Conservation (phyloP, 2,888 invertebrate genomes). For the Onchidella celtica region DNA sequence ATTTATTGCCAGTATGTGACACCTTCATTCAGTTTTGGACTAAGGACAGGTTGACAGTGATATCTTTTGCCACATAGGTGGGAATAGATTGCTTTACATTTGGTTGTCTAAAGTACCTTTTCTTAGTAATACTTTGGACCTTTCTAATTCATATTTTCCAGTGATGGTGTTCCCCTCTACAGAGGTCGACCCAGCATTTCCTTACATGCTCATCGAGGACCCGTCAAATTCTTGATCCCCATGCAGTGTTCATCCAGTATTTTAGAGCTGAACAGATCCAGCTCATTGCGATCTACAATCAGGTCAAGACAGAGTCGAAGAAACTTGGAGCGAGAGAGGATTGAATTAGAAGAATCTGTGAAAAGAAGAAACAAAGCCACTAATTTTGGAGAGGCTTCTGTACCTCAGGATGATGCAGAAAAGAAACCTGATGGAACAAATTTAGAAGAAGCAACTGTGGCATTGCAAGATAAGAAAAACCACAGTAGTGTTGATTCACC, state of each 20-base stretch:
- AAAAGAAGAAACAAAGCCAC: background rate
- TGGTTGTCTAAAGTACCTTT: no score
- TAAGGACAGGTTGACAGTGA: no score
- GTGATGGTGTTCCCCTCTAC: slow-evolving; percentile 86
- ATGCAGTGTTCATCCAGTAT: slow-evolving; percentile 67
- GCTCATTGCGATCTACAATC: slow-evolving; percentile 49
- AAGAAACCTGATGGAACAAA: background rate
- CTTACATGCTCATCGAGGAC: slow-evolving; percentile 95
- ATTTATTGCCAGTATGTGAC: no score
- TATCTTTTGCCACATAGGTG: no score
- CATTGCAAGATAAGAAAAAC: no score
- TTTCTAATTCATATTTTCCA: no score
- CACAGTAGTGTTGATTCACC: no score
- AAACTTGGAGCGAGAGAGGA: slow-evolving; percentile 44
- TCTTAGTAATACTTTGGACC: no score
- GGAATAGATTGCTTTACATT: no score
- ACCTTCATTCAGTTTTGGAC: no score
- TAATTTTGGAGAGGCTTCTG: background rate
- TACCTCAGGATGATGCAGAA: slow-evolving; percentile 39
- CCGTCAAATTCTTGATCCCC: slow-evolving; percentile 92
- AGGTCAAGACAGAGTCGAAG: slow-evolving; percentile 45
- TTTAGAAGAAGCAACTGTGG: background rate
- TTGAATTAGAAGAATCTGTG: slow-evolving; percentile 35
- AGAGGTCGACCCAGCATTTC: slow-evolving; percentile 95
- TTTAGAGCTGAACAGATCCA: slow-evolving; percentile 57